Conservation (phyloP, 2,888 invertebrate genomes). For the Caenorhabditis afra region DNA sequence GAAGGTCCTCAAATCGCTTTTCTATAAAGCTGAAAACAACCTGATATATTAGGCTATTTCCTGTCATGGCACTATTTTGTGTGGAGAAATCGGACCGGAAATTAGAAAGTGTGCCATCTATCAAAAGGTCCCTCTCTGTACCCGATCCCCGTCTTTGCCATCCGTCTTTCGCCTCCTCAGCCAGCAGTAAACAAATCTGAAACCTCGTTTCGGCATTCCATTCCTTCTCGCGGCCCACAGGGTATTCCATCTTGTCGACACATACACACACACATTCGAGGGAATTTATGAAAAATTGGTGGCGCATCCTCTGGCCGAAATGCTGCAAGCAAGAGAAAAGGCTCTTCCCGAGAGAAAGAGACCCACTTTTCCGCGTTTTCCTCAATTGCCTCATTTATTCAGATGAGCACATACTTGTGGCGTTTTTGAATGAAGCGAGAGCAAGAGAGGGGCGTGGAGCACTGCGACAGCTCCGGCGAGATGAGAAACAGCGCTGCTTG, state of each 20-base stretch:
- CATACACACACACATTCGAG: slow-evolving; percentile 9
- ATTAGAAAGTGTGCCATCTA: too few species aligned
- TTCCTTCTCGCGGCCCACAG: slow-evolving; percentile 19
- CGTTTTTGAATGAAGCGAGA: slow-evolving; percentile 36
- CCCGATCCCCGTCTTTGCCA: not conserved
- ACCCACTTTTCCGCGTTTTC: slow-evolving; percentile 20
- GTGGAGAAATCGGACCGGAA: too few species aligned
- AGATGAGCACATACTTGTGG: slow-evolving; percentile 52
- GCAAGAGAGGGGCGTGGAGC: slow-evolving; percentile 7
- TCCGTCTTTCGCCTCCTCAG: slow-evolving; percentile 5
- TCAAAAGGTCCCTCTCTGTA: too few species aligned
- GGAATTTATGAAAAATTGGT: slow-evolving; percentile 49
- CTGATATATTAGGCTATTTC: too few species aligned
- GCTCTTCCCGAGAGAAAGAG: not conserved
- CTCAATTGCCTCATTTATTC: slow-evolving; percentile 52
- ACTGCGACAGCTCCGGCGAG: not conserved
- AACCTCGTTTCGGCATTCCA: too few species aligned
- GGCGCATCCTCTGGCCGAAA: slow-evolving; percentile 2
- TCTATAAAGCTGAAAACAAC: too few species aligned
- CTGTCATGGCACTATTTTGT: too few species aligned
- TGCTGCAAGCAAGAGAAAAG: too few species aligned
- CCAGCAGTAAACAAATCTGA: slow-evolving; percentile 11
- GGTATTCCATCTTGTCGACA: slow-evolving; percentile 33
- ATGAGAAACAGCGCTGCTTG: slow-evolving; percentile 13
- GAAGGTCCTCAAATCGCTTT: too few species aligned